Evolutionary conservation across 2,113 vertebrate species (phyloP).

Genomic region (Perccottus glenii): DNA sequence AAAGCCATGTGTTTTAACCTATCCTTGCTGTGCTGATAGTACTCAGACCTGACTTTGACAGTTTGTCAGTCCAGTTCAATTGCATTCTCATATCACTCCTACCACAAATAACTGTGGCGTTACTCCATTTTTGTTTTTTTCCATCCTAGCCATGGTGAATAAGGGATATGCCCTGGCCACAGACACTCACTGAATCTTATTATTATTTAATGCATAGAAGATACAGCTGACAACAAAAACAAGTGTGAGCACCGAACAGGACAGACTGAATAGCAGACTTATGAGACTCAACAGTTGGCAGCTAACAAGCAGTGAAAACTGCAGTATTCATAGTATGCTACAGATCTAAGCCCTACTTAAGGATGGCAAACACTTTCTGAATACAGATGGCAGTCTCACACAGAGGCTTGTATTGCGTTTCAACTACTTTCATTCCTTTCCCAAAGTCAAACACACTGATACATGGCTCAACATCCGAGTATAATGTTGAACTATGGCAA

Average conservation of each 20-base stretch:
- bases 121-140: neutral
- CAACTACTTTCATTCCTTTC: neutral
- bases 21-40: no score
- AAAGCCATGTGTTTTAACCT: no score
- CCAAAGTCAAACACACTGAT: neutral
- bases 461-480: neutral
- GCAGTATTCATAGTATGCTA: conserved; percentile 9
- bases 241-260: conserved; percentile 4
- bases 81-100: neutral
- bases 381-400: conserved; percentile 5
- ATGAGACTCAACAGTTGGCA: conserved; percentile 15
- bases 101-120: neutral
- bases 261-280: conserved; percentile 15
- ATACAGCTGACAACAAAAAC: conserved; percentile 24
- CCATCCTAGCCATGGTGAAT: neutral
- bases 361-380: conserved; percentile 5
- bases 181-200: conserved; percentile 8
- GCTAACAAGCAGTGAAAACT: conserved; percentile 20
- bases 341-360: conserved; percentile 9
- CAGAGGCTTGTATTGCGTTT: neutral
- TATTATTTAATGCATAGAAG: conserved; percentile 14
- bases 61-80: neutral
- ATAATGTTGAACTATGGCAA: neutral
- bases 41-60: no score
- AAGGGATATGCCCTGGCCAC: neutral